Base-by-base conservation (phyloP, 2,797 vertebrate genomes). In the Chaenodraco wilsoni region DNA sequence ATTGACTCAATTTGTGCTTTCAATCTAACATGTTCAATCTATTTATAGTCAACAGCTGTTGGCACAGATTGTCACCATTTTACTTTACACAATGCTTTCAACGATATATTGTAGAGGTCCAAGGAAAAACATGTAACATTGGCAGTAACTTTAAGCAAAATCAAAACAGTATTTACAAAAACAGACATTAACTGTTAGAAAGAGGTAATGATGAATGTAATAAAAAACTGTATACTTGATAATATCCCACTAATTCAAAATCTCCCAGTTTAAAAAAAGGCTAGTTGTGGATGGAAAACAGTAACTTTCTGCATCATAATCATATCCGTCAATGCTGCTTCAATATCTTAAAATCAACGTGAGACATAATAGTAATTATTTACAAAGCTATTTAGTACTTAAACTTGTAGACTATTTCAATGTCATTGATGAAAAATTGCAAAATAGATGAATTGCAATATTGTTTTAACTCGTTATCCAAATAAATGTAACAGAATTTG, bases 131-230 rank as follows among this genome's bases (percentile, higher is more conserved):
- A 8, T 48, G 23, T 21, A 61, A 58, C 3, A 23, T 44, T 6
- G 21, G 31, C 23, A 45, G n/a, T 7, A 41, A 31, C 9, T 17
- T 1, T 2, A 14, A 40, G 33, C 21, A 58, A 37, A 44, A 64
- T 14, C 17, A 58, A 69, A 72, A 48, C 5, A 15, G 0, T 63
- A 67, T 76, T 79, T 77, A 73, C 57, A 78, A 65, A 55, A 37
- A 9, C 23, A 16, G 4, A 37, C 8, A 31, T 4, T 17, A 55
- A 14, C 44, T 5, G 10, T 21, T 63, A 12, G 10, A 45, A 62
- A 48, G 33, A 69, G 40, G 15, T 9, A 59, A 23, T 11, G 17
- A 40, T 19, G 16, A 5, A 40, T 14, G 19, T 17, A 23, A 8
- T 56, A 49, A 27, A 3, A 27, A 49, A 45, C 19, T 21, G 7